These are phyloP conservation scores for Ennomos quercinarius DNA, from an alignment of 2,888 invertebrate species.

Conservation along the genomic window DNA sequence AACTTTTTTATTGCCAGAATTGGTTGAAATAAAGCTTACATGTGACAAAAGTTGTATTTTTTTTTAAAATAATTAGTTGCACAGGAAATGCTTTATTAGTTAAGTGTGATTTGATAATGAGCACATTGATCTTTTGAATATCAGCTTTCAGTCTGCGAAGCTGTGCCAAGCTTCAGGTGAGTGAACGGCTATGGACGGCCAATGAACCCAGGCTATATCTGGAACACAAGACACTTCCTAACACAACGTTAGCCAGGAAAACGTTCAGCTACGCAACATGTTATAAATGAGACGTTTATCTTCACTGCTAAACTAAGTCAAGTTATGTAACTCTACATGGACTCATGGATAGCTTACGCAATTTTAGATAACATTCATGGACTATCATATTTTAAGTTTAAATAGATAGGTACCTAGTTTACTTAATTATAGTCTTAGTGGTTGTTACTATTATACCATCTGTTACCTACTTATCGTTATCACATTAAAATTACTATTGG, in stretches of 20 bases:
- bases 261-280: constrained; percentile 15
- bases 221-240: constrained; percentile 64
- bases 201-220: constrained; percentile 75
- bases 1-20: constrained; percentile 37
- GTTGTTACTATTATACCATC: no score
- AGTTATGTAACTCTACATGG: constrained; percentile 2
- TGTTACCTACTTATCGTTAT: no score
- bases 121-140: constrained; percentile 45
- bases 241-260: constrained; percentile 22
- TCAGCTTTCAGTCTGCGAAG: constrained; percentile 64
- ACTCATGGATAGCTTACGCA: background rate
- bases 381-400: background rate
- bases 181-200: constrained; percentile 67
- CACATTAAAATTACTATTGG: no score
- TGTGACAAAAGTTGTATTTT: constrained; percentile 48
- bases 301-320: constrained; percentile 11
- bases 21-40: constrained; percentile 48
- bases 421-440: no score
- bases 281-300: background rate
- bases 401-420: no score
- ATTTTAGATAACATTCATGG: background rate
- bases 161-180: constrained; percentile 79
- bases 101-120: constrained; percentile 28
- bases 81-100: constrained; percentile 26
- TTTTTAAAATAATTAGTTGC: constrained; percentile 35